Base-by-base conservation (phyloP, 2,797 vertebrate genomes). In the Characodon lateralis region DNA sequence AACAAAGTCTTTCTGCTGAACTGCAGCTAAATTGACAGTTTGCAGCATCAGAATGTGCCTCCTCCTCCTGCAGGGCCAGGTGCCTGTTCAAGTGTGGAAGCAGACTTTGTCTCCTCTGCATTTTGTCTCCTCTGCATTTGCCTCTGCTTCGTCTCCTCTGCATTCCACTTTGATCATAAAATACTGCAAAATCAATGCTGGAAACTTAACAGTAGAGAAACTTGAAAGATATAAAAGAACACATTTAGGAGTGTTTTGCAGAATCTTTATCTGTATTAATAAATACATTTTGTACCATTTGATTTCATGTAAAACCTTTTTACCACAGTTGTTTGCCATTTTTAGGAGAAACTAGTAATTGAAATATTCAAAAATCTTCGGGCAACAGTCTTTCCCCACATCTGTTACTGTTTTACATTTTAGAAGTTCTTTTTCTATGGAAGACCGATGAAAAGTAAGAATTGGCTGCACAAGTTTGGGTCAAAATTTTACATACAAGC, bases 81-180 rank as follows among this genome's bases (percentile, higher is more conserved):
- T 14, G 79, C 55, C 76, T 84, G 90, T 91, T 92, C 65, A 76
- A 88, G 81, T 83, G 13, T 77, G 50, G 86, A 78, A 74, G 70
- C 81, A 83, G 7, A 79, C 26, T 0, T 74, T 63, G 72, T 78
- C 69, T 79, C 70, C 0, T 35, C 84, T 83, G 51, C 43, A 61
- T 72, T 83, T 79, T n/a, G 7, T 69, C 71, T 79, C 70, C 0
- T 35, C 84, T 83, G 51, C 43, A 61, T 72, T 83, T 79, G 35
- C 35, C 35, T 35, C 35, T n/a, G 7, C 26, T 0, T 76, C 58
- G 72, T 78, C 71, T 79, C 70, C 0, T 35, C 84, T 83, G 51
- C 43, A 61, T 72, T 83, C 80, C 0, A 9, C 87, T 91, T 87
- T 89, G 81, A 86, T 88, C 82, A 72, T 72, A 78, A 73, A 92